These are phyloP conservation scores for Andrena bucephala DNA, from an alignment of 2,888 invertebrate genomes.

Conservation along the genomic window DNA sequence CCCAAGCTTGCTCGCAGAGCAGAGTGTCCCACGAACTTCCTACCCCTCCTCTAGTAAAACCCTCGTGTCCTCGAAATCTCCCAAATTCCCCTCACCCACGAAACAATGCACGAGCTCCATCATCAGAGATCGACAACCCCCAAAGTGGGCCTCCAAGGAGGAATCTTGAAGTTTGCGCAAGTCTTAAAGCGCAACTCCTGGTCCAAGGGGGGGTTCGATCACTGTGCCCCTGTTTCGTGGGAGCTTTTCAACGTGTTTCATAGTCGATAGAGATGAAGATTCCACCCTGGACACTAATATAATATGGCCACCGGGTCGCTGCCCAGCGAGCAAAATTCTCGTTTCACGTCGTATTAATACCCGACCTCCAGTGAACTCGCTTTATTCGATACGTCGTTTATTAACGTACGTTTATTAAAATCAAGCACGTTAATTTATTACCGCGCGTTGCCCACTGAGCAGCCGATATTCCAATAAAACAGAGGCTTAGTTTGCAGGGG, in stretches of 20 bases:
- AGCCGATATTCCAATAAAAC: conserved; percentile 46
- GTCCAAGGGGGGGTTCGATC: conserved; percentile 12
- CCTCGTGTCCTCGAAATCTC: not conserved
- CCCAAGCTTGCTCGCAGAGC: too few species aligned
- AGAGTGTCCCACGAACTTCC: too few species aligned
- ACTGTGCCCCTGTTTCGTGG: not conserved
- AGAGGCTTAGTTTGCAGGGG: conserved; percentile 27
- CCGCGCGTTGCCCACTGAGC: not conserved
- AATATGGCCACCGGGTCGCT: not conserved
- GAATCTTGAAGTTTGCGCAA: conserved; percentile 22
- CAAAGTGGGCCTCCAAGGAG: conserved; percentile 14
- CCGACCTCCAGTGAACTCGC: not conserved
- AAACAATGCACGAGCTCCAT: conserved; percentile 18
- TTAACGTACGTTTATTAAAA: conserved; percentile 16
- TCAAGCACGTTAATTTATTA: conserved; percentile 16
- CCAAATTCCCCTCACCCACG: conserved; percentile 10
- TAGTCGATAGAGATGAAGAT: conserved; percentile 30
- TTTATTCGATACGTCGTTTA: not conserved
- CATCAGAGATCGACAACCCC: conserved; percentile 25
- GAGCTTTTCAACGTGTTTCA: not conserved
- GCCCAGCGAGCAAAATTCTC: not conserved
- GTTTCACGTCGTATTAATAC: not conserved
- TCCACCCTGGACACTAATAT: not conserved
- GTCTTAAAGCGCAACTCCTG: conserved; percentile 26
- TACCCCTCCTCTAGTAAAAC: too few species aligned